Conservation (phyloP, 64 coral and sea anemone genomes). For the Acropora yongei region DNA sequence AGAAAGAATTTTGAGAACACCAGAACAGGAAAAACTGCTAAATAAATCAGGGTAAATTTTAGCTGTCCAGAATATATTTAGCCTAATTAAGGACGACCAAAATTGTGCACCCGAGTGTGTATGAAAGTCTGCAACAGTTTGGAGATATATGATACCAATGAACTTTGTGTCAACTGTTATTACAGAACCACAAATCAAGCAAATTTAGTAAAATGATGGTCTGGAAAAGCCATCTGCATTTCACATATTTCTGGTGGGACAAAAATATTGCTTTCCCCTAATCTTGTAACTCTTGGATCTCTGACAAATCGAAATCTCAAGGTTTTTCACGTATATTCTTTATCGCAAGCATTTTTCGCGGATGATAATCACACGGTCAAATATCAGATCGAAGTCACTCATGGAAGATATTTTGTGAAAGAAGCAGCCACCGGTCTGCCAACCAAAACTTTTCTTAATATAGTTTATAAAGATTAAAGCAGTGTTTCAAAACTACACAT, state of each 20-base stretch:
- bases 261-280: background rate
- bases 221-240: background rate
- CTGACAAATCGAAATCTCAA: background rate
- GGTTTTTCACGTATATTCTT: background rate
- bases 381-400: background rate
- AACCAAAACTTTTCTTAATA: background rate
- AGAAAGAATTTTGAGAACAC: too few relatives aligned
- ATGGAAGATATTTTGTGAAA: background rate
- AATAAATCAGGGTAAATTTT: too few relatives aligned
- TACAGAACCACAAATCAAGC: background rate
- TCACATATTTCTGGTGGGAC: background rate
- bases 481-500: too few relatives aligned
- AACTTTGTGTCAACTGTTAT: background rate
- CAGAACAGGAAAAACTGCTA: too few relatives aligned
- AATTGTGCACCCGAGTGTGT: too few relatives aligned
- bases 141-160: too few relatives aligned
- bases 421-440: background rate
- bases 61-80: too few relatives aligned
- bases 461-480: too few relatives aligned
- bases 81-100: too few relatives aligned
- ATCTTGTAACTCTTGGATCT: background rate
- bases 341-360: background rate
- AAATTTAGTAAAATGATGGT: background rate
- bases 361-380: background rate
- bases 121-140: too few relatives aligned